A percentile compares a stretch with the other conserved stretches of the same genome.
Conservation (phyloP, 2,797 vertebrate genomes). For the Rhabdophis nuchalis region DNA sequence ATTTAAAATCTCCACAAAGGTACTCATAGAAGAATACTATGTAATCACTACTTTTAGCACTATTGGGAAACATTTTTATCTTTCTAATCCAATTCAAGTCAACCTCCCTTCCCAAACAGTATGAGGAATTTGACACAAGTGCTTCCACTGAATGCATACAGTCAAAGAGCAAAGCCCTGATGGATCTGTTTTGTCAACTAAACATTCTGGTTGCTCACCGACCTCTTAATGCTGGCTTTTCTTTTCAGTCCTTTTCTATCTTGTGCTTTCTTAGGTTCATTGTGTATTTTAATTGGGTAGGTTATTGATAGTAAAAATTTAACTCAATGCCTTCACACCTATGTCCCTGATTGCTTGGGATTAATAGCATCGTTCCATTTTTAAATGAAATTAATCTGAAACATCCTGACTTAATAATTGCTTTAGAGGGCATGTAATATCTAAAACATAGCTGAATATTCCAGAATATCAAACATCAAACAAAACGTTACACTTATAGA, state of each 20-base stretch:
- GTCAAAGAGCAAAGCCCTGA: background rate
- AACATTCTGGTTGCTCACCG: background rate
- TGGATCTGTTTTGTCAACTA: background rate
- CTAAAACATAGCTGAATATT: background rate
- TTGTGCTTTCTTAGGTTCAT: background rate
- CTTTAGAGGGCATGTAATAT: background rate
- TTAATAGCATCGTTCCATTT: background rate
- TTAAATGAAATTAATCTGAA: background rate
- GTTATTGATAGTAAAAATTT: background rate
- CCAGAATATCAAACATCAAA: background rate
- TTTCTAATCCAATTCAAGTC: background rate
- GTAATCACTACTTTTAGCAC: slow-evolving; percentile 1
- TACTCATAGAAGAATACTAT: background rate
- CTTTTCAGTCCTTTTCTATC: background rate
- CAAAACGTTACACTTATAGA: background rate
- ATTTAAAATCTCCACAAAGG: background rate
- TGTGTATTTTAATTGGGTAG: background rate
- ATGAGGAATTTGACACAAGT: background rate
- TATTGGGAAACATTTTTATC: background rate
- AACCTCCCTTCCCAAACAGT: background rate
- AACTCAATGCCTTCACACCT: background rate
- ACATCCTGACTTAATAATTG: background rate
- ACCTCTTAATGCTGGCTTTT: background rate
- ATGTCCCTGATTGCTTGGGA: background rate
- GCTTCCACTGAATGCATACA: background rate